These are phyloP conservation scores for Amphipoea lucens DNA, from an alignment of 2,888 invertebrate species.

Conservation along the genomic window DNA sequence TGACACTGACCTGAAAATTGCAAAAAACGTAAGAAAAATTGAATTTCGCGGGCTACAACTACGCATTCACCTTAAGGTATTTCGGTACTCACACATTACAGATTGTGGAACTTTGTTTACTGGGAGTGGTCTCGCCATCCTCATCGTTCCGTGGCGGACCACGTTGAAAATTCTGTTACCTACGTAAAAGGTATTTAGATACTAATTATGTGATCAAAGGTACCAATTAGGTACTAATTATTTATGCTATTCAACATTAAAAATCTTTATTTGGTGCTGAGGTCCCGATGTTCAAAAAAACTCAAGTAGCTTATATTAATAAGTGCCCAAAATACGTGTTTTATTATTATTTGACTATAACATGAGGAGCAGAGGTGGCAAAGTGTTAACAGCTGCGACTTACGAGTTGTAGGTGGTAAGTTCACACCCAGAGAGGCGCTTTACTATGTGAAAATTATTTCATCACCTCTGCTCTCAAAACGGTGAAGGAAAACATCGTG, in stretches of 20 bases:
- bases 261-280: not conserved
- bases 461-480: too few relatives aligned
- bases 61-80: too few relatives aligned
- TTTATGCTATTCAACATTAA: not conserved
- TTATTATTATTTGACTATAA: not conserved
- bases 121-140: not conserved
- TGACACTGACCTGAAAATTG: too few relatives aligned
- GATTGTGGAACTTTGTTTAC: not conserved
- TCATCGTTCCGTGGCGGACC: too few relatives aligned
- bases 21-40: too few relatives aligned
- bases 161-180: not conserved
- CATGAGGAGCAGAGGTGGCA: too few relatives aligned
- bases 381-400: too few relatives aligned
- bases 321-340: not conserved
- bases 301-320: not conserved
- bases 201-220: not conserved
- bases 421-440: too few relatives aligned
- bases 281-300: not conserved
- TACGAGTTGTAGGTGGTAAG: too few relatives aligned
- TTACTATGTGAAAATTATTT: too few relatives aligned
- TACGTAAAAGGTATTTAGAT: not conserved
- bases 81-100: not conserved
- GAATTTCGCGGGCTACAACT: too few relatives aligned
- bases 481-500: too few relatives aligned
- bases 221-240: not conserved